Base-by-base conservation (phyloP, 2,888 invertebrate species). In the Monochamus alternatus region DNA sequence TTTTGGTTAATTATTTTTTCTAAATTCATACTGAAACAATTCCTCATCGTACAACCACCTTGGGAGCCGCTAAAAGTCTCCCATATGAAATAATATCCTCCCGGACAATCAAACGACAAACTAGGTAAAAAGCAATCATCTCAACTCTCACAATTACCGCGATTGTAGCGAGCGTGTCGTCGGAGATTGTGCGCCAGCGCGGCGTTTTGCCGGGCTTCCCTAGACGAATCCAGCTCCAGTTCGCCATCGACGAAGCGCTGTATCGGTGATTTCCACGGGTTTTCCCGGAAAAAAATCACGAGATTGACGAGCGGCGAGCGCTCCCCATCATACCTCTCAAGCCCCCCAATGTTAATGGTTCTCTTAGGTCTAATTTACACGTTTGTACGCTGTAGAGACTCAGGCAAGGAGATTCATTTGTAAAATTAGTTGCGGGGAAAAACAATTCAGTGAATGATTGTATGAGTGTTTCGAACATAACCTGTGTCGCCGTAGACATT, bases 221-320 rank as follows among this genome's bases (percentile, higher is more conserved):
- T 82, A 84, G 85, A 84, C 83, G 81, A 83, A 82, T 84, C 83
- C 82, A 85, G 85, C 85, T 84, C 85, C 85, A 85, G 85, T 85
- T 84, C 82, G 81, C 81, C 80, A 82, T 80, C 81, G 83, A 81
- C 83, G 82, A 80, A 85, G 78, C 79, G 76, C 75, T 73, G 78
- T 76, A 81, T 76, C 81, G 81, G 81, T 80, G 79, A 82, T 79
- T 81, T 81, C 60, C 78, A 70, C 78, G 74, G 73, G 75, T 75
- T 81, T 80, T 81, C 75, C 73, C 73, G 75, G 73, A 74, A 69
- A 74, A 38, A 38, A 75, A 60, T 58, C 73, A 73, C 77, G 77
- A 75, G 75, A 72, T 73, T 55, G 51, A 73, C 73, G 66, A 66
- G 73, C 60, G 59, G 60, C 47, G 60, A 60, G 47, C 59, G 60